Percentiles rank a stretch among this genome's conserved stretches.
These are phyloP conservation scores for Trichogramma pretiosum DNA, from an alignment of 1,140 invertebrate species.

Conservation along the genomic window DNA sequence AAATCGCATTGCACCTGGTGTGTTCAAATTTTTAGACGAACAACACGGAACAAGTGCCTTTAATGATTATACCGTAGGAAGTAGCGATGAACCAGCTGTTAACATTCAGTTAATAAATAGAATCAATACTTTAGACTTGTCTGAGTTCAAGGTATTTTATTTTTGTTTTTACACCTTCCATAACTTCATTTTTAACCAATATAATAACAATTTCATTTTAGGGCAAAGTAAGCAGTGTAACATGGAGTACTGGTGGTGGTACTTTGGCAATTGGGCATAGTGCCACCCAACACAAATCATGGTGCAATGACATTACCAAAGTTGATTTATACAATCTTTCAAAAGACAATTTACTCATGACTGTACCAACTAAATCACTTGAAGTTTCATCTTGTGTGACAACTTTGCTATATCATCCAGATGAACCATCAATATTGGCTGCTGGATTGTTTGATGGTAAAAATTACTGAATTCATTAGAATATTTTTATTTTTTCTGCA, in stretches of 20 bases:
- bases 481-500: not conserved
- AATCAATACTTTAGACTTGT: constrained; percentile 25
- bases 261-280: constrained; percentile 35
- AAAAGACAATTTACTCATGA: constrained; percentile 29
- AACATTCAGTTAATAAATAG: constrained; percentile 30
- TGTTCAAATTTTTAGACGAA: constrained; percentile 41
- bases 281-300: constrained; percentile 32
- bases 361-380: constrained; percentile 28
- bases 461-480: not conserved
- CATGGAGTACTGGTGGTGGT: constrained; percentile 42
- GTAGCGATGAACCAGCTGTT: constrained; percentile 20
- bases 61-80: constrained; percentile 32
- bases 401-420: constrained; percentile 37
- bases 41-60: constrained; percentile 35
- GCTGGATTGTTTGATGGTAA: constrained; percentile 41
- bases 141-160: constrained; percentile 28
- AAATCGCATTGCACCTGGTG: constrained; percentile 35
- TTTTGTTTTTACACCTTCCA: not conserved
- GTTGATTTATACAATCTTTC: constrained; percentile 38
- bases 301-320: constrained; percentile 40
- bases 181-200: constrained; percentile 3
- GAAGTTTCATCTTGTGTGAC: constrained; percentile 39
- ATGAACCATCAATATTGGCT: constrained; percentile 40
- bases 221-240: constrained; percentile 37
- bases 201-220: constrained; percentile 22